Evolutionary conservation across 2,888 invertebrate species (phyloP).

Genomic region (Herminia tarsipennalis): DNA sequence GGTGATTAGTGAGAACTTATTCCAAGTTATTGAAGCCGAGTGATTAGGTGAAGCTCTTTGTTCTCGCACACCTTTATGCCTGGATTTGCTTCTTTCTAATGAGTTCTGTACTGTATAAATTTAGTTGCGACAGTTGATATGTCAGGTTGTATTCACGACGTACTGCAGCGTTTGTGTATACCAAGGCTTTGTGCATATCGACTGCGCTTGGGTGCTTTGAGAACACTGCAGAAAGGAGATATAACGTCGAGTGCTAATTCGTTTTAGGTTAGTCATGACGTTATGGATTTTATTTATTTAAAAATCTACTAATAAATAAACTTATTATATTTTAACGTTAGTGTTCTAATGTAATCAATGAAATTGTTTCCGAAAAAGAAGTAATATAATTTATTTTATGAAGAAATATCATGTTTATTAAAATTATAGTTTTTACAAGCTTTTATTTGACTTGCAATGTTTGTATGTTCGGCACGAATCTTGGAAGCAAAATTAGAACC

Average conservation of each 20-base stretch:
- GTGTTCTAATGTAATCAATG: too few species aligned
- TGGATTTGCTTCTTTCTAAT: constrained; percentile 27
- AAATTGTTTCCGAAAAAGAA: too few species aligned
- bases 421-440: too few species aligned
- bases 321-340: too few species aligned
- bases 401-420: too few species aligned
- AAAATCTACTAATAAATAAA: too few species aligned
- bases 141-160: constrained; percentile 6
- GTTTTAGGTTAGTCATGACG: constrained; percentile 30
- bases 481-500: too few species aligned
- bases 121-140: constrained; percentile 9
- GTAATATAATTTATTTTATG: too few species aligned
- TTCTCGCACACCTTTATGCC: constrained; percentile 32
- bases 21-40: constrained; percentile 31
- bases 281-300: too few species aligned
- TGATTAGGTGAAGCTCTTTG: constrained; percentile 38
- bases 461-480: too few species aligned
- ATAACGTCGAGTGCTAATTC: constrained; percentile 20
- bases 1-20: constrained; percentile 46
- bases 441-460: too few species aligned
- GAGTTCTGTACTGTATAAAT: constrained; percentile 19
- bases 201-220: constrained; percentile 15
- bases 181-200: constrained; percentile 18
- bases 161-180: neutral
- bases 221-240: constrained; percentile 23